Percentiles rank a stretch among this genome's conserved stretches.
These are phyloP conservation scores for Mythimna ferrago DNA, from an alignment of 2,888 invertebrate genomes.

Conservation along the genomic window DNA sequence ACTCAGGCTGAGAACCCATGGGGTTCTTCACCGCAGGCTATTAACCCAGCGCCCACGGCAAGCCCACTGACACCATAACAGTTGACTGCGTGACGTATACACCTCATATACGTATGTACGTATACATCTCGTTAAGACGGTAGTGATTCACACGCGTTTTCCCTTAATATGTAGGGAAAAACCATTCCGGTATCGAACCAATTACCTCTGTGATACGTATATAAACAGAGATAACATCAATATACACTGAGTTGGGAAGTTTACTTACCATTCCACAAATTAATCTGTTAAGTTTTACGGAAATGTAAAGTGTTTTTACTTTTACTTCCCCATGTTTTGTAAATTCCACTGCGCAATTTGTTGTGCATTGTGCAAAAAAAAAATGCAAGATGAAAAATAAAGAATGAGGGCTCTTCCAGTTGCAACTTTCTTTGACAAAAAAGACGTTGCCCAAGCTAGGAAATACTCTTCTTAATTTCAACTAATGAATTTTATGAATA, in stretches of 20 bases:
- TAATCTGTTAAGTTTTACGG: neutral
- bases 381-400: too few relatives aligned
- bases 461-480: too few relatives aligned
- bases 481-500: too few relatives aligned
- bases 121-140: neutral
- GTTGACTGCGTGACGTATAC: constrained; percentile 22
- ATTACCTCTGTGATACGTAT: constrained; percentile 1
- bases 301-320: neutral
- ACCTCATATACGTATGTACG: neutral
- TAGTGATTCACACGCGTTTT: constrained; percentile 39
- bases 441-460: too few relatives aligned
- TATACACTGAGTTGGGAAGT: neutral
- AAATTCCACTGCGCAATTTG: too few relatives aligned
- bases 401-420: too few relatives aligned
- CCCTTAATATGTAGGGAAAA: constrained; percentile 28
- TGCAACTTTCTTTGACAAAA: too few relatives aligned
- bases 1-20: constrained; percentile 18
- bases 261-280: neutral
- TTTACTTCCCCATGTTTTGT: too few relatives aligned
- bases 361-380: too few relatives aligned
- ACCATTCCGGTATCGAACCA: constrained; percentile 11
- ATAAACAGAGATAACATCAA: constrained; percentile 7
- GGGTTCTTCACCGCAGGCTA: constrained; percentile 15
- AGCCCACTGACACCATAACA: constrained; percentile 42
- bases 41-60: constrained; percentile 42